These are phyloP conservation scores for Melierax canorus DNA, from an alignment of 2,113 vertebrate species.

Conservation along the genomic window DNA sequence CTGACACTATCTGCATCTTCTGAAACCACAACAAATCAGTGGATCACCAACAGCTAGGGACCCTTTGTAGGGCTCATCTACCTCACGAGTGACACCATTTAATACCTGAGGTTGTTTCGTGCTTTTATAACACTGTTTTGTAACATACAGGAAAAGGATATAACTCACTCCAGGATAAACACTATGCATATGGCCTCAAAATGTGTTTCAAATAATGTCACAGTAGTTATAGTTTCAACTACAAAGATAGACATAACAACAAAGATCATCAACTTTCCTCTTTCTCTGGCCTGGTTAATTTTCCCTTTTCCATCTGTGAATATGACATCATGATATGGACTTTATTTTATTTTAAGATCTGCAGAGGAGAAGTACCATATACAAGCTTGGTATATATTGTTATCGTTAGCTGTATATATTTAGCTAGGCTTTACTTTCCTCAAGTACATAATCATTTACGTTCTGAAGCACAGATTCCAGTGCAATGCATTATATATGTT, in stretches of 20 bases:
- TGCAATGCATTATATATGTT: background rate
- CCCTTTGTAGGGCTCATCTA: background rate
- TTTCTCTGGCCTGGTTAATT: background rate
- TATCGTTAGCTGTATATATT: background rate
- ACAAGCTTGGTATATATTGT: background rate
- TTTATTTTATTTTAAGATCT: background rate
- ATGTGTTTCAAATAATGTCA: constrained; percentile 3
- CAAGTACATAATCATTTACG: background rate
- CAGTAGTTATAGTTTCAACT: background rate
- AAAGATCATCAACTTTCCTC: background rate
- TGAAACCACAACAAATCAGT: background rate
- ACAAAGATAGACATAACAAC: background rate
- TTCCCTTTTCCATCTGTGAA: background rate
- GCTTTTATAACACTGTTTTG: background rate
- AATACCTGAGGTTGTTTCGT: background rate
- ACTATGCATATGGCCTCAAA: background rate
- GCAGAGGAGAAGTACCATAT: background rate
- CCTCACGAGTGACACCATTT: background rate
- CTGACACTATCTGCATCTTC: background rate
- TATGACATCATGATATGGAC: background rate
- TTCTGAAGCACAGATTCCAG: background rate
- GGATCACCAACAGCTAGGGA: background rate
- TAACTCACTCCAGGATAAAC: constrained; percentile 11
- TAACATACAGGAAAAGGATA: background rate
- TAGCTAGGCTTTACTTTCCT: constrained; percentile 8